Base-by-base conservation (phyloP, 2,113 vertebrate species). In the Willisornis vidua region DNA sequence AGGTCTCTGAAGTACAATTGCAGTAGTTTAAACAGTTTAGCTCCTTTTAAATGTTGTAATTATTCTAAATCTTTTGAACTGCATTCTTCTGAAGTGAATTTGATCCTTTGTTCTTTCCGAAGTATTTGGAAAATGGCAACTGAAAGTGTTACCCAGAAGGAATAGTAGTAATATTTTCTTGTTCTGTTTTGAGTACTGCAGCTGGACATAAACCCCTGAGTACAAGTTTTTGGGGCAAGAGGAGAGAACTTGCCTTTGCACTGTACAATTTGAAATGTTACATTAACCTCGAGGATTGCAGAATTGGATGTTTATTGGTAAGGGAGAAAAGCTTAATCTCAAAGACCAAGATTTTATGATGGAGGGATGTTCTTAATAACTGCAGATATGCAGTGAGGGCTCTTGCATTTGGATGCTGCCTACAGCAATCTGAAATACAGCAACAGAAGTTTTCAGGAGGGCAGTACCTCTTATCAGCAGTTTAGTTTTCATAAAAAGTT, bases 31-130 rank as follows among this genome's bases (percentile, higher is more conserved):
- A 39, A 39, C 52, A 70, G 10, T 76, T 81, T 62, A 90, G 54
- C n/a, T 89, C 18, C 58, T 94, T 90, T 94, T 84, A 91, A 87
- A 75, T 72, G 19, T 77, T 85, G 31, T 49, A 75, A 54, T 94
- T 95, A 70, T 89, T 92, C 4, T n/a, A 48, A 80, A 35, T 71
- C 49, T 58, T 76, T 58, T 82, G 77, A 93, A 59, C 54, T 70
- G 19, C 15, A 19, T 33, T 24, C 29, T 84, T 85, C 26, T 49
- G 39, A 90, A 75, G 33, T 79, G 28, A 49, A 72, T 63, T 79
- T 31, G 9, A 16, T 78, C 25, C 45, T 91, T 83, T 63, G 16
- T 95, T 89, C 37, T 80, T 91, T 85, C 35, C n/a, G 68, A 81
- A 89, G n/a, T 22, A 19, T 90, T 62, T 72, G 28, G 51, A 75